Evolutionary conservation across 2,113 vertebrate species (phyloP).

Genomic region (Potamarius usumacintae): DNA sequence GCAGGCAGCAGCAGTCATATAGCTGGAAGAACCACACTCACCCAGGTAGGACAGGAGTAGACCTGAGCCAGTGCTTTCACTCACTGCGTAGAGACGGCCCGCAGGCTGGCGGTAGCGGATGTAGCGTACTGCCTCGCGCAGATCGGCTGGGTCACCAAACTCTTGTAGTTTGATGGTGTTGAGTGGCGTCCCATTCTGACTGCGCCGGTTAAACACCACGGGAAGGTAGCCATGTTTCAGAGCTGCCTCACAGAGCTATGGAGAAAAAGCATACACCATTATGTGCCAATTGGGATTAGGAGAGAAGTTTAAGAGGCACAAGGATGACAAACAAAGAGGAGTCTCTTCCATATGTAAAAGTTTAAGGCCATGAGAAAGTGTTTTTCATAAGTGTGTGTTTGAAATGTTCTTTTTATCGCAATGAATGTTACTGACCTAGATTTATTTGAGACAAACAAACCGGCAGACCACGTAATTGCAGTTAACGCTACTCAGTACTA

Average conservation of each 20-base stretch:
- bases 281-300: background rate
- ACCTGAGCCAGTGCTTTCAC: slow-evolving; percentile 79
- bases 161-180: slow-evolving; percentile 81
- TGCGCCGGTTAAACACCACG: slow-evolving; percentile 82
- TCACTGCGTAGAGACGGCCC: slow-evolving; percentile 75
- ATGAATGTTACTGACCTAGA: slow-evolving; percentile 6
- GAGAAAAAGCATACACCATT: slow-evolving; percentile 21
- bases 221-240: slow-evolving; percentile 77
- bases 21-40: slow-evolving; percentile 82
- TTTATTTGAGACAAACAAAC: slow-evolving; percentile 8
- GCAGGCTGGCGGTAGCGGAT: slow-evolving; percentile 77
- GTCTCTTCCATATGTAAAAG: slow-evolving; percentile 25
- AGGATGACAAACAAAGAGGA: slow-evolving; percentile 20
- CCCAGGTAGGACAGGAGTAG: slow-evolving; percentile 82
- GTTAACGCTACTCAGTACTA: background rate
- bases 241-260: slow-evolving; percentile 76
- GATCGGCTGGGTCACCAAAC: slow-evolving; percentile 79
- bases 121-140: slow-evolving; percentile 79
- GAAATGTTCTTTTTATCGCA: background rate
- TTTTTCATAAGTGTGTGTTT: background rate
- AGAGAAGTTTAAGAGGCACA: background rate
- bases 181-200: slow-evolving; percentile 82
- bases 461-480: slow-evolving; percentile 11
- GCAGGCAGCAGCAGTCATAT: slow-evolving; percentile 78
- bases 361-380: slow-evolving; percentile 1